Evolutionary conservation across 1,140 invertebrate species (phyloP).

Genomic region (Papilio polyxenes): DNA sequence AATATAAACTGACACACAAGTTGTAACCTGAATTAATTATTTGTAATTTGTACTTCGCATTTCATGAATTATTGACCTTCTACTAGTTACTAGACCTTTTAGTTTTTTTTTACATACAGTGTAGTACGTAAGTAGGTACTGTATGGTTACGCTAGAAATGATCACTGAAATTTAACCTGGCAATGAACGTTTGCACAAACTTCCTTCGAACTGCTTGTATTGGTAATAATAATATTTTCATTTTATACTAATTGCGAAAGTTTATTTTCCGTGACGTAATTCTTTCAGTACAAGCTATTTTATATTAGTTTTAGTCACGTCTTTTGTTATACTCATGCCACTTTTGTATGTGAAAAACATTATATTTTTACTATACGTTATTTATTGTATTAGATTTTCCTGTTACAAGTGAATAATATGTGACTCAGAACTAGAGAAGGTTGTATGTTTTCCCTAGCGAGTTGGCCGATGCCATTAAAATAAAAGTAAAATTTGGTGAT

Average conservation of each 20-base stretch:
- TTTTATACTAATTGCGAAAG: conserved; percentile 7
- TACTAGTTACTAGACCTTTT: background rate
- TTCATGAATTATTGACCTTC: background rate
- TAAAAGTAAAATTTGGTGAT: background rate
- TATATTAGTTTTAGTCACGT: background rate
- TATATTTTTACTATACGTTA: background rate
- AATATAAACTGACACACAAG: too few relatives aligned
- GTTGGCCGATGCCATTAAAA: background rate
- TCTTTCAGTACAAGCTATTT: background rate
- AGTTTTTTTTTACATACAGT: background rate
- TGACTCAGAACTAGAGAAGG: background rate
- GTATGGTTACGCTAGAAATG: background rate
- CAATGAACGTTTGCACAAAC: conserved; percentile 5
- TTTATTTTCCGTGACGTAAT: conserved; percentile 15
- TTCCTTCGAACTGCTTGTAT: background rate
- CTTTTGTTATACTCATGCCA: background rate
- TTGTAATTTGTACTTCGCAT: background rate
- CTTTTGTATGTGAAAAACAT: background rate
- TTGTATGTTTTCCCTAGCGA: background rate
- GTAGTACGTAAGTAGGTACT: too few relatives aligned
- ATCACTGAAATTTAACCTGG: background rate
- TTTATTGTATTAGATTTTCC: background rate
- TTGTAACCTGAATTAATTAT: too few relatives aligned
- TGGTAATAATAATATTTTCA: conserved; percentile 18
- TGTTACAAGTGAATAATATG: background rate